A percentile compares a stretch with the other conserved stretches of the same genome.
Evolutionary conservation across 2,888 invertebrate species (phyloP).

Genomic region (Parochlus steinenii): DNA sequence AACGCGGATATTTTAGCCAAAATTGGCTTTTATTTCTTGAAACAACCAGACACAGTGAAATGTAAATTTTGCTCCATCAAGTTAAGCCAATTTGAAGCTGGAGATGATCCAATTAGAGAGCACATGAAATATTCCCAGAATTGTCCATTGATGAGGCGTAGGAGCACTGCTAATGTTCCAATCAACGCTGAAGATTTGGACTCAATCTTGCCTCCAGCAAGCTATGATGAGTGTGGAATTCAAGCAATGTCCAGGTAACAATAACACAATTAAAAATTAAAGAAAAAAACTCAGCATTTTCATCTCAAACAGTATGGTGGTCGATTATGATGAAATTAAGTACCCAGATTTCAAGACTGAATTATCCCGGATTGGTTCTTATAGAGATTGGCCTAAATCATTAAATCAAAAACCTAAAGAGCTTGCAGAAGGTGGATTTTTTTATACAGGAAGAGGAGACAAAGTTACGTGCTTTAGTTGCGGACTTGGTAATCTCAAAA

Average conservation of each 20-base stretch:
- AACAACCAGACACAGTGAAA: constrained; percentile 49
- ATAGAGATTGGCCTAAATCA: constrained; percentile 8
- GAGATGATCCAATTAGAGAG: constrained; percentile 55
- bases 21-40: constrained; percentile 64
- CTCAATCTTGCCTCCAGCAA: constrained; percentile 4
- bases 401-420: constrained; percentile 9
- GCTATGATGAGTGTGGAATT: constrained; percentile 7
- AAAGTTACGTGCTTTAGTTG: constrained; percentile 9
- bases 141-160: constrained; percentile 49
- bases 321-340: background rate
- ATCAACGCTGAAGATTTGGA: constrained; percentile 17
- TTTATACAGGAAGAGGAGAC: constrained; percentile 11
- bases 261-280: too few species aligned
- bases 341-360: constrained; percentile 1
- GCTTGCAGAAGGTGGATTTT: constrained; percentile 11
- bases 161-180: constrained; percentile 41
- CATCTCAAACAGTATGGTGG: too few species aligned
- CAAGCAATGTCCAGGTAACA: background rate
- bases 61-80: constrained; percentile 58
- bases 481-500: constrained; percentile 1
- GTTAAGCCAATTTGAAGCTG: constrained; percentile 55
- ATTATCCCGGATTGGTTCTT: constrained; percentile 2
- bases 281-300: too few species aligned
- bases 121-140: constrained; percentile 56
- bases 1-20: constrained; percentile 43